These are phyloP conservation scores for Flexamia atlantica DNA, from an alignment of 2,888 invertebrate species.

Conservation along the genomic window DNA sequence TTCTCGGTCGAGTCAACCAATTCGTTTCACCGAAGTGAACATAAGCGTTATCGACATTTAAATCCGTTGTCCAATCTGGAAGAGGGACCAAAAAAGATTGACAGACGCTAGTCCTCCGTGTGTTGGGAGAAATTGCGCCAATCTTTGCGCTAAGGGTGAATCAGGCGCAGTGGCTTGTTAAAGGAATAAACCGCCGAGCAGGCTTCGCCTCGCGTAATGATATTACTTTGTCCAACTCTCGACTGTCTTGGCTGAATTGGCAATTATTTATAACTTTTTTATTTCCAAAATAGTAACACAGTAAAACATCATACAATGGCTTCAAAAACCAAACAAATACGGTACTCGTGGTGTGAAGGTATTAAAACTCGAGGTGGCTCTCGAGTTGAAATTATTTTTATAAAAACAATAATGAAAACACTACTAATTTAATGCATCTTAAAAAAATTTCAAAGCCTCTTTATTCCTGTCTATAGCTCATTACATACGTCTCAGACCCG, in stretches of 20 bases:
- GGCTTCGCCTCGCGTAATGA: neutral
- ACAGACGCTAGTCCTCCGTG: conserved; percentile 6
- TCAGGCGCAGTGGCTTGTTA: conserved; percentile 10
- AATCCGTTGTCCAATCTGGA: neutral
- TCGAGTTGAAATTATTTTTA: too few species aligned
- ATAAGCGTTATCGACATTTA: conserved; percentile 1
- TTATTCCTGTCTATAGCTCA: too few species aligned
- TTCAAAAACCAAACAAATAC: too few species aligned
- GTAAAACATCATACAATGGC: too few species aligned
- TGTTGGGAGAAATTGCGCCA: neutral
- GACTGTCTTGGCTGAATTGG: neutral
- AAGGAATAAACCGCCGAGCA: neutral
- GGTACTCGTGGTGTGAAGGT: too few species aligned
- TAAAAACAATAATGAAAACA: too few species aligned
- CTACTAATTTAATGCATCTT: too few species aligned
- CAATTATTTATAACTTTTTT: neutral
- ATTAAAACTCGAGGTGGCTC: too few species aligned
- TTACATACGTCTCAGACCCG: too few species aligned
- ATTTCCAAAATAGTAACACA: too few species aligned
- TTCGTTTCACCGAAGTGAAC: neutral
- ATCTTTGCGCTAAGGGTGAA: conserved; percentile 8
- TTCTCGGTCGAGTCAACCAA: neutral
- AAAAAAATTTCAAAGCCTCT: too few species aligned
- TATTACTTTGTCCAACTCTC: neutral
- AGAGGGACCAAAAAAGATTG: neutral